Base-by-base conservation (phyloP, 2,888 invertebrate genomes). In the Philhelius pedissequus region DNA sequence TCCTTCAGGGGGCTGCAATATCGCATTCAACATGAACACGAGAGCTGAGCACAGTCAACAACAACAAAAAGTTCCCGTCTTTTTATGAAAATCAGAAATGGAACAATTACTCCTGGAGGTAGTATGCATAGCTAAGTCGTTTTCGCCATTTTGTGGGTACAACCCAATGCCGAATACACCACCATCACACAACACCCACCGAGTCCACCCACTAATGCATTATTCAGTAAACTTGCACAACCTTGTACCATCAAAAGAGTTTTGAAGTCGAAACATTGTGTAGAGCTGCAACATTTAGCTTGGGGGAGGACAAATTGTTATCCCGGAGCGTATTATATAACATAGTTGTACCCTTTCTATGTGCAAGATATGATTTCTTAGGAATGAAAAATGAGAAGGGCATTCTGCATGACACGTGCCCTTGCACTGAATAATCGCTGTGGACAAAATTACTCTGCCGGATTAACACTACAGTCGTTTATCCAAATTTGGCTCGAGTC, bases 341-440 rank as follows among this genome's bases (percentile, higher is more conserved):
- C 9, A 52, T 52, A 58, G 43, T 52, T 58, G 7, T 56, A 79
- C 70, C 83, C 75, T 50, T 70, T 79, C 13, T 40, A 9, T 20
- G n/a, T 27, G 40, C 43, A 62, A 15, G 35, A 48, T 77, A 74
- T 69, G 62, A 60, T 27, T 70, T 30, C 71, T 48, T 43, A 54
- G 76, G 68, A n/a, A 84, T 84, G 84, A 84, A 80, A 84, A 84
- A 84, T 84, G 84, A 54, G 54, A 22, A 62, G 80, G 80, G 66
- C 84, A 84, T 71, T 71, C 80, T 68, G 84, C 80, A 84, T 43
- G 84, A 80, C 84, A 84, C 84, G 84, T 84, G 84, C 80, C 66
- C 70, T 45, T 75, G 60, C 75, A 66, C 80, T 75, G 80, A 76
- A 80, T 84, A 80, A 80, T 80, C 84, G 71, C 54, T 80, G 75